A percentile compares a stretch with the other conserved stretches of the same genome.
These are phyloP conservation scores for Masticophis lateralis DNA, from an alignment of 2,797 vertebrate species.

Conservation along the genomic window DNA sequence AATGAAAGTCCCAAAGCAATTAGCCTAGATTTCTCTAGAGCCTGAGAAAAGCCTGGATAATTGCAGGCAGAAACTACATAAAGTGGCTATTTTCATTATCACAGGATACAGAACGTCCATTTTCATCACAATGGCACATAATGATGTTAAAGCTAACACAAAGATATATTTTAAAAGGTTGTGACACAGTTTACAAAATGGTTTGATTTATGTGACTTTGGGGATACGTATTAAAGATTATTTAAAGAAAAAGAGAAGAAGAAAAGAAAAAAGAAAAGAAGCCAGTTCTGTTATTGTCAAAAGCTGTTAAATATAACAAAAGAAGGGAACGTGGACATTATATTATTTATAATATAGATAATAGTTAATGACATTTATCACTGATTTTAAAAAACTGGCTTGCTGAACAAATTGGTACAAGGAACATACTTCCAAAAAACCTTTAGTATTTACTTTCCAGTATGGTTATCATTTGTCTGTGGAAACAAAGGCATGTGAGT, in stretches of 20 bases:
- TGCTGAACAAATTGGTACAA: conserved; percentile 44
- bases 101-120: conserved; percentile 73
- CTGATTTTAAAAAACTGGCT: conserved; percentile 44
- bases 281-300: conserved; percentile 54
- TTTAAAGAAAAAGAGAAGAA: not conserved
- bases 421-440: conserved; percentile 51
- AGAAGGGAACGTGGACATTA: conserved; percentile 35
- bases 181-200: conserved; percentile 61
- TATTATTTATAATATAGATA: conserved; percentile 53
- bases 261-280: not conserved
- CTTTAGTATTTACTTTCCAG: conserved; percentile 41
- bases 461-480: conserved; percentile 9
- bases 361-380: conserved; percentile 65
- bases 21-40: conserved; percentile 79
- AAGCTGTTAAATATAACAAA: conserved; percentile 30
- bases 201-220: conserved; percentile 66
- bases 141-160: conserved; percentile 72
- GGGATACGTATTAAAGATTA: conserved; percentile 53
- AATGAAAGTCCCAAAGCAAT: conserved; percentile 78
- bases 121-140: conserved; percentile 77
- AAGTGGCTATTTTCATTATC: conserved; percentile 78
- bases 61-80: conserved; percentile 73
- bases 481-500: conserved; percentile 28
- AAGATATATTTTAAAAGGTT: conserved; percentile 66
- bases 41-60: conserved; percentile 74